phyloP scores from a whole-genome alignment of 2,113 vertebrate species.

The Camelus dromedarius region DNA sequence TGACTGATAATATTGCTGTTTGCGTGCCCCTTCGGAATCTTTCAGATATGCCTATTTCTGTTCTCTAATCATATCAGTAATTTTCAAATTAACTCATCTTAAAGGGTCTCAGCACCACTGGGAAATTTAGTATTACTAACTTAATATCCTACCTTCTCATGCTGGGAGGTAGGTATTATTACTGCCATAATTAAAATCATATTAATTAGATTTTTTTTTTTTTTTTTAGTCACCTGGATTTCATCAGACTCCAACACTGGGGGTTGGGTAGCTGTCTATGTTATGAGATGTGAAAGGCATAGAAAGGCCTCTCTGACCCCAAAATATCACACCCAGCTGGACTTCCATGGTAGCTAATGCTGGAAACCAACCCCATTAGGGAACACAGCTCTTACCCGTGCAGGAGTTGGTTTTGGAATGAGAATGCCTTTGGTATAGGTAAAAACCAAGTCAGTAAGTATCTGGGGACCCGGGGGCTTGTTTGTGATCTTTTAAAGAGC shows the following conservation, averaged over 20 bases:
- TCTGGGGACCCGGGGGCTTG: not conserved
- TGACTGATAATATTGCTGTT: conserved; percentile 55
- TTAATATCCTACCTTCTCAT: conserved; percentile 78
- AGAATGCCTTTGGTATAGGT: not conserved
- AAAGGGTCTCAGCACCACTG: conserved; percentile 72
- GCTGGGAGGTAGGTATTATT: conserved; percentile 75
- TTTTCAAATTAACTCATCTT: conserved; percentile 79
- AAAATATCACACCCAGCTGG: not conserved
- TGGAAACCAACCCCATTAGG: not conserved
- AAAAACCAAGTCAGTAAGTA: conserved; percentile 51
- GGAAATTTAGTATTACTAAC: conserved; percentile 80
- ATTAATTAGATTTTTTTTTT: conserved; percentile 79
- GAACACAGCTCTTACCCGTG: not conserved
- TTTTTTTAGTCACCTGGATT: conserved; percentile 65
- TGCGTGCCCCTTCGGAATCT: conserved; percentile 58
- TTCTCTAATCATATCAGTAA: conserved; percentile 70
- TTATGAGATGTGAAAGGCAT: not conserved
- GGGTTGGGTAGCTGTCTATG: not conserved
- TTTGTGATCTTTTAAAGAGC: not conserved
- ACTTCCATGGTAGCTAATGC: not conserved
- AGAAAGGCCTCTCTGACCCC: not conserved
- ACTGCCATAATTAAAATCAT: conserved; percentile 77
- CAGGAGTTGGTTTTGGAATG: not conserved
- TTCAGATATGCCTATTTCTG: conserved; percentile 66
- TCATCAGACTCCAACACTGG: conserved; percentile 53